Evolutionary conservation across 2,797 vertebrate species (phyloP), one percentile per base, ranked within the genome.

Genomic region (Sternarchorhynchus goeldii): DNA sequence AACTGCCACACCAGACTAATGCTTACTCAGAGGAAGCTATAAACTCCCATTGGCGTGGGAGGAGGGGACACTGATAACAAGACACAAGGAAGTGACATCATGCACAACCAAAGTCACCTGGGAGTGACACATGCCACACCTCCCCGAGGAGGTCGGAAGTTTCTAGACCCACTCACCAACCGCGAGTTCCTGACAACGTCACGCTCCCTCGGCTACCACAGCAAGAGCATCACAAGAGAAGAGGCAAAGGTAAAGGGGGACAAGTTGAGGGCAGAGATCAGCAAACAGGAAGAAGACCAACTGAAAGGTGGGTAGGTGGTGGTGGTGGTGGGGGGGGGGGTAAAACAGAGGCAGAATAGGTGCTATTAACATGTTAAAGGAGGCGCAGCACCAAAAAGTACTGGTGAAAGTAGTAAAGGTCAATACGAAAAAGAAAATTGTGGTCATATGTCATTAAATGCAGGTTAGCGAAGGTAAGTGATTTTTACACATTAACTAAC

Each of bases 181-280:
- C 95, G 96, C 90, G 94, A 93, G 93, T 93, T 97, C 95, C 96
- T 95, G 92, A 95, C 93, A 93, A 95, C 87, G 93, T 97, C 95
- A 88, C 96, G 95, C 89, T 98, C 96, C 95, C 96, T 94, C 88
- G 93, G 95, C 96, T 98, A 95, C 92, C 94, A 91, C 93, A 85
- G 94, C 94, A 89, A 90, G 92, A 93, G 94, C 95, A 91, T 92
- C 86, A 90, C 92, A 88, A 90, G 89, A 90, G 86, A 90, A 88
- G 90, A 89, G 91, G 93, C 93, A 94, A 90, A 93, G 94, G 94
- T 88, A 90, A 87, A 90, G 90, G 91, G 91, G 88, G 89, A 88
- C 92, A 89, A 92, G 87, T 86, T 91, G 90, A 94, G 87, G 92
- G 92, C 86, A 88, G 85, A 91, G 89, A 90, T 89, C 91, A 88